Evolutionary conservation across 2,888 invertebrate species (phyloP), one percentile per base, ranked within the genome.

Genomic region (Temnothorax ravouxi): DNA sequence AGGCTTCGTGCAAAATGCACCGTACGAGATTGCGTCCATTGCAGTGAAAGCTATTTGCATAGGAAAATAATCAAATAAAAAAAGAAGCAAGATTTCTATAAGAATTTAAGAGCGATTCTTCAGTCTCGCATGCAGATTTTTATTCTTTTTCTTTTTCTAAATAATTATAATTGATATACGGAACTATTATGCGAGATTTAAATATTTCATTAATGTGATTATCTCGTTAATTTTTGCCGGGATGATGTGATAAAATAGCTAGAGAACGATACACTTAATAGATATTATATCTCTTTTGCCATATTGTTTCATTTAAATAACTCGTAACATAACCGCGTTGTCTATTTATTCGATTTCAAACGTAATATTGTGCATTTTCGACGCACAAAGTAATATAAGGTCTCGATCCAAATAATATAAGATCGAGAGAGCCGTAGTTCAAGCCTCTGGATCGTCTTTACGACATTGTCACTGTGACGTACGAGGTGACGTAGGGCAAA

Each of bases 1-100:
- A 81, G 34, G 34, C 25, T 25, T 25, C 1, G 29, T 54, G 77
- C 76, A 61, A 47, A 61, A n/a, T 81, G 61, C 79, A 71, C 34
- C 66, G 38, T 13, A 13, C n/a, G 25, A 41, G 41, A 25, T 8
- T 18, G 47, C 25, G 13, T 29, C 54, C 15, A 50, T 13, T 54
- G 47, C 59, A 25, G 56, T 8, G 38, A 38, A 71, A 47, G 8
- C 47, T 18, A 18, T 34, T 59, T 72, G 79, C 72, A 21, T 18
- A 38, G 38, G 38, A 59, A 34, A 47, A 62, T 9, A n/a, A 47
- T 21, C 44, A 13, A 50, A 52, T 61, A 9, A 9, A 21, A n/a
- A 8, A 5, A 56, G 4, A 59, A n/a, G 6, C 29, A 29, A 13
- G 50, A 64, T 11, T 34, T 29, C 25, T 52, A 21, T 18, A 76